Base-by-base conservation (phyloP, 2,113 vertebrate genomes). In the Petrocephalus microphthalmus region DNA sequence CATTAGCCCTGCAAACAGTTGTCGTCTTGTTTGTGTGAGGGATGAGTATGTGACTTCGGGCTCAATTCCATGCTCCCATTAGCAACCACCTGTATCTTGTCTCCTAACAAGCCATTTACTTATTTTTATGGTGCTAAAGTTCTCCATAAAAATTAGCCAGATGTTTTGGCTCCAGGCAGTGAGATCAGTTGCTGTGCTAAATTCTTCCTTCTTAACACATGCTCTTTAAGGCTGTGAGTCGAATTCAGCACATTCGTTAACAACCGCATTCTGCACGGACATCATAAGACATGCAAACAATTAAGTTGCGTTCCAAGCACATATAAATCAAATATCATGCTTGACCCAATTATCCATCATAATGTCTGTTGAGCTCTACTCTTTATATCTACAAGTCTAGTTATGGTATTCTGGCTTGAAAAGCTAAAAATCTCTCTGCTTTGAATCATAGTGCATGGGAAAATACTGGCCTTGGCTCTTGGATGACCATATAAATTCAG, bases 311-410 rank as follows among this genome's bases (percentile, higher is more conserved):
- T 78, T 78, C n/a, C 71, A 78, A 42, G 33, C 33, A 42, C 71
- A 74, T 74, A 74, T 42, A 74, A 74, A 74, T 74, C 71, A 74
- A 29, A 78, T 42, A 29, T 42, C 71, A 78, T 0, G 71, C 71
- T 78, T 78, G 29, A 78, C 33, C 71, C 71, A 33, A 78, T 78
- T 84, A 49, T 29, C 42, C 82, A 84, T 49, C n/a, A 84, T 49
- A 84, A 84, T 84, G 45, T 51, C 5, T 84, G 42, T 47, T 84
- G 45, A 84, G 47, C 51, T 84, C 47, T 84, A 47, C 82, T 84
- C 82, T 84, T 84, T 84, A 52, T 25, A 10, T 47, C 52, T 5
- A 52, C 47, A 13, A 25, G 10, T 51, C 49, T n/a, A 52, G 22
- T 84, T n/a, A 84, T 84, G n/a, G 82, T 51, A 51, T 29, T 22